These are phyloP conservation scores for Trissoscelio sp. DNA, from an alignment of 2,888 invertebrate genomes.

Conservation along the genomic window DNA sequence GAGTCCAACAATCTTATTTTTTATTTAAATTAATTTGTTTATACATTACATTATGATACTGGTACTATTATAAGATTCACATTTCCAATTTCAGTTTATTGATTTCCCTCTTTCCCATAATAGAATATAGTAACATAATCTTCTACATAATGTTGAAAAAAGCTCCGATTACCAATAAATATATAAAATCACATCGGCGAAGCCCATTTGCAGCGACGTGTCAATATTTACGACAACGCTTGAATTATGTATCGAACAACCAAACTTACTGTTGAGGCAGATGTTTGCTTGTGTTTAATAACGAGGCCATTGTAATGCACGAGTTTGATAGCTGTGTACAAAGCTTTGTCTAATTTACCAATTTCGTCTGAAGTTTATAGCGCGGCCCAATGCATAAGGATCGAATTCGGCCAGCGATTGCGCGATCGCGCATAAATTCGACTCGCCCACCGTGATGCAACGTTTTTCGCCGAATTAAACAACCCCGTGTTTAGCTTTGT, in stretches of 20 bases:
- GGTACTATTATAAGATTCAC: too few relatives aligned
- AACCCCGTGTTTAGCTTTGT: conserved; percentile 6
- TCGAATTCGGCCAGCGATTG: background rate
- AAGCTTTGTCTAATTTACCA: conserved; percentile 60
- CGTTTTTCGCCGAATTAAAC: background rate
- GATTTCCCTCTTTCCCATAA: too few relatives aligned
- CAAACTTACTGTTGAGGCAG: conserved; percentile 39
- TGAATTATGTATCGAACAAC: conserved; percentile 55
- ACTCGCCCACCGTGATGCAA: too few relatives aligned
- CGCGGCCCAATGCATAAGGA: conserved; percentile 25
- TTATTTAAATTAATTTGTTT: too few relatives aligned
- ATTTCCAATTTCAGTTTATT: too few relatives aligned
- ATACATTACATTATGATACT: too few relatives aligned
- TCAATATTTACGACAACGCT: conserved; percentile 54
- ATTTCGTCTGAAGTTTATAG: conserved; percentile 49
- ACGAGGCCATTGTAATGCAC: conserved; percentile 38
- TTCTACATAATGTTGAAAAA: too few relatives aligned
- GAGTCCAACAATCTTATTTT: too few relatives aligned
- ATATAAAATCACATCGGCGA: too few relatives aligned
- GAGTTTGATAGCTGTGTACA: conserved; percentile 59
- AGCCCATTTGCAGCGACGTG: too few relatives aligned
- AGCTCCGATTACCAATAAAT: too few relatives aligned
- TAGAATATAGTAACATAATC: too few relatives aligned
- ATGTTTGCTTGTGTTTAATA: conserved; percentile 60
- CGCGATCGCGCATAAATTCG: conserved; percentile 14